Base-by-base conservation (phyloP, 2,888 invertebrate species). In the Yponomeuta plumbellus region DNA sequence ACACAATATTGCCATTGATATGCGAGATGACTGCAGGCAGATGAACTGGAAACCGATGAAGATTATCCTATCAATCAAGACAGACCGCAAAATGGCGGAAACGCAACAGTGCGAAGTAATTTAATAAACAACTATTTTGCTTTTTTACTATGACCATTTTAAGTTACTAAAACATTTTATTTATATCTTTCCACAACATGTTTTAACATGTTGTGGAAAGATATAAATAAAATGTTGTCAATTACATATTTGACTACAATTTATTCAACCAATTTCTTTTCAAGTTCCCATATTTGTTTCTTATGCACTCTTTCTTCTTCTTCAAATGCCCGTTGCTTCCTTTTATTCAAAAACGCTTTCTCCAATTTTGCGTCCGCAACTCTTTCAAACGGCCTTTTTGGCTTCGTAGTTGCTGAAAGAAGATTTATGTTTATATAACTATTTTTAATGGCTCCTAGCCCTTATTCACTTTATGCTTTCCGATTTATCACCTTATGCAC, bases 91-190 rank as follows among this genome's bases (percentile, higher is more conserved):
- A 62, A 62, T 26, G 34, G 6, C 5, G 26, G 34, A 17, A 26
- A 62, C 62, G 34, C 62, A 26, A 62, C 23, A 10, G 23, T 62
- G 62, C 22, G 34, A 61, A 61, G 26, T 61, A 63, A 40, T 39
- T 39, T 63, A 40, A 63, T 63, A 23, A 61, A 62, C 17, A 1
- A 62, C 62, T 62, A 62, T 26, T 62, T 62, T 62, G 34, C 34
- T 23, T 61, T 5, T 4, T 26, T 61, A 4, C 26, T 61, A 34
- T 23, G 61, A 61, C 11, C 2, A 23, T 23, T 61, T 61, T 61
- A 4, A 5, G 22, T 61, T 26, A n/a, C n/a, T n/a, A n/a, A n/a
- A n/a, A n/a, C n/a, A n/a, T n/a, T n/a, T n/a, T n/a, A n/a, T n/a
- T n/a, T n/a, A n/a, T n/a, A n/a, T n/a, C n/a, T n/a, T n/a, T n/a